Conservation (phyloP, 1,140 invertebrate species). For the Anadara kagoshimensis region DNA sequence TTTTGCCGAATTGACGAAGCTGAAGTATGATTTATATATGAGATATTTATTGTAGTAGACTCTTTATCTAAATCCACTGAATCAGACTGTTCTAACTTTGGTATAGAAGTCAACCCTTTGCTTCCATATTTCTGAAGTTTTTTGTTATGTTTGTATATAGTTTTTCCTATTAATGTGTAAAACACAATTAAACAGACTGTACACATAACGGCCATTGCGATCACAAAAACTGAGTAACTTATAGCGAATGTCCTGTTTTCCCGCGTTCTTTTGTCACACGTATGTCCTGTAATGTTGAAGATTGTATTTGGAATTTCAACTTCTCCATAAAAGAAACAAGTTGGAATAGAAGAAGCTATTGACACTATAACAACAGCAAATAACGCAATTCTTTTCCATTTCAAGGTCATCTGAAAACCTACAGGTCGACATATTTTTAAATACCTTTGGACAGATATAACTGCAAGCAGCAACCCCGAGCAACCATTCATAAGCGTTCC, state of each 20-base stretch:
- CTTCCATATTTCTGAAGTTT: not conserved
- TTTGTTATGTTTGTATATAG: slow-evolving; percentile 11
- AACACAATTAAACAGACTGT: slow-evolving; percentile 3
- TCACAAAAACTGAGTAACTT: slow-evolving; percentile 3
- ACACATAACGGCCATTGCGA: not conserved
- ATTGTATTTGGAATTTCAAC: slow-evolving; percentile 5
- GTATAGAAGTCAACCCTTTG: not conserved
- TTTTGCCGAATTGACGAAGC: too few species aligned
- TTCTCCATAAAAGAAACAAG: slow-evolving; percentile 16
- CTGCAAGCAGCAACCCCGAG: slow-evolving; percentile 21
- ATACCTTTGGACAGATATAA: slow-evolving; percentile 28
- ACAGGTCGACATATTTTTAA: slow-evolving; percentile 33
- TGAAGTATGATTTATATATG: too few species aligned
- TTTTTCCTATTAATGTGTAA: slow-evolving; percentile 9
- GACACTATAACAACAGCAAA: slow-evolving; percentile 4
- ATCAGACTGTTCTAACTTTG: slow-evolving; percentile 9
- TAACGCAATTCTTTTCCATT: slow-evolving; percentile 16
- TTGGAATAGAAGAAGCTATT: not conserved
- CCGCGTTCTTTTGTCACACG: slow-evolving; percentile 12
- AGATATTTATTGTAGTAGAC: too few species aligned
- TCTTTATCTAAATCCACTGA: too few species aligned
- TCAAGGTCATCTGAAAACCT: slow-evolving; percentile 28
- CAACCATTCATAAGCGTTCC: slow-evolving; percentile 17
- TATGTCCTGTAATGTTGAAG: slow-evolving; percentile 7
- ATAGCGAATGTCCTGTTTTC: not conserved